Evolutionary conservation across 1,140 invertebrate species (phyloP), one percentile per base, ranked within the genome.

Genomic region (Psilanteris sp.): DNA sequence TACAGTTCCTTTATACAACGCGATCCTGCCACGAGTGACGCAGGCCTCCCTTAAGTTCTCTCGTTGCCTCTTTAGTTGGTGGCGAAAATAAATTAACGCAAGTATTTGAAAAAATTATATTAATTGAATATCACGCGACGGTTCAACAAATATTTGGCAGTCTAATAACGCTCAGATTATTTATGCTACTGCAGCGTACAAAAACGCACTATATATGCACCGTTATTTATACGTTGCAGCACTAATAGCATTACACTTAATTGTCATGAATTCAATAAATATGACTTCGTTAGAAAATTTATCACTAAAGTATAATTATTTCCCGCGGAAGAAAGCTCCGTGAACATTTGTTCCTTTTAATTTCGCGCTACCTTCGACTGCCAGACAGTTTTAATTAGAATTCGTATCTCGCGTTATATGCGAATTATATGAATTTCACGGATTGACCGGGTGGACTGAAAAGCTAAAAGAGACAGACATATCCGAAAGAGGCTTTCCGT

Each of bases 31-130:
- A 76, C 72, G 59, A 74, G 73, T 64, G 59, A 79, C 64, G 73
- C 72, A 29, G 54, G 46, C 36, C 77, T 70, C 73, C 48, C 62
- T 64, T 64, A 72, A 82, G 80, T 75, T 79, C 80, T 83, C 83
- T 77, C 44, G 39, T 62, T 75, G 62, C 68, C 74, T 52, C 70
- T 61, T 67, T 61, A 39, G 52, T 18, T 39, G 71, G 44, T 75
- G 59, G 61, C 50, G 72, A 81, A 80, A 81, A 81, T 78, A 80
- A 83, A 87, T 86, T 84, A 84, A 86, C 83, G 79, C 80, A 82
- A 76, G 82, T 80, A 81, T 85, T 84, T 78, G 77, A 80, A 83
- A 83, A 81, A 85, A 82, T 83, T 85, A 85, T 86, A 86, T 87
- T 87, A 88, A 86, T 84, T 87, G 82, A 85, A 87, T 80, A 78